phyloP scores from a whole-genome alignment of 2,888 invertebrate genomes.

The Cantharis rustica region DNA sequence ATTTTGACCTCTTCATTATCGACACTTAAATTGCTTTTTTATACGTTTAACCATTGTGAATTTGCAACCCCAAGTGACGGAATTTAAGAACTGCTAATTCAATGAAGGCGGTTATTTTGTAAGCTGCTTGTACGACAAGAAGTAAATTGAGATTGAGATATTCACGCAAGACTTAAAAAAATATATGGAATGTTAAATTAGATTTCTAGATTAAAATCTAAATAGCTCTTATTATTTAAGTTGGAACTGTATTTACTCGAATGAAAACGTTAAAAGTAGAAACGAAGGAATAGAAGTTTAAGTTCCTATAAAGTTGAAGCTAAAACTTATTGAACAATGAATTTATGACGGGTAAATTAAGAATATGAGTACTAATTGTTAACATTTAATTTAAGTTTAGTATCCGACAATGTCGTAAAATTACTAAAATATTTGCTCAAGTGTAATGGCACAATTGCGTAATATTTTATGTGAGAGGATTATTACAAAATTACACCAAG shows the following conservation, averaged over 20 bases:
- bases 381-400: neutral
- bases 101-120: neutral
- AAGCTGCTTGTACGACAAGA: neutral
- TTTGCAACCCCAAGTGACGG: neutral
- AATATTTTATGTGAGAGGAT: neutral
- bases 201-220: neutral
- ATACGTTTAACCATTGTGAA: neutral
- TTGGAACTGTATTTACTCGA: neutral
- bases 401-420: neutral
- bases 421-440: neutral
- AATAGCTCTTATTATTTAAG: neutral
- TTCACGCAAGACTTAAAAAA: neutral
- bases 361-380: neutral
- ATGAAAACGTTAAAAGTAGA: neutral
- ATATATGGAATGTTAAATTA: neutral
- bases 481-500: neutral
- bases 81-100: neutral
- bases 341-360: neutral
- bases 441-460: neutral
- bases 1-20: neutral
- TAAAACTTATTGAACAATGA: neutral
- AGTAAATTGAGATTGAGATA: neutral
- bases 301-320: neutral
- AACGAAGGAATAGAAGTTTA: neutral
- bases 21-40: neutral